These are phyloP conservation scores for Arenaria interpres DNA, from an alignment of 2,113 vertebrate species.

Conservation along the genomic window DNA sequence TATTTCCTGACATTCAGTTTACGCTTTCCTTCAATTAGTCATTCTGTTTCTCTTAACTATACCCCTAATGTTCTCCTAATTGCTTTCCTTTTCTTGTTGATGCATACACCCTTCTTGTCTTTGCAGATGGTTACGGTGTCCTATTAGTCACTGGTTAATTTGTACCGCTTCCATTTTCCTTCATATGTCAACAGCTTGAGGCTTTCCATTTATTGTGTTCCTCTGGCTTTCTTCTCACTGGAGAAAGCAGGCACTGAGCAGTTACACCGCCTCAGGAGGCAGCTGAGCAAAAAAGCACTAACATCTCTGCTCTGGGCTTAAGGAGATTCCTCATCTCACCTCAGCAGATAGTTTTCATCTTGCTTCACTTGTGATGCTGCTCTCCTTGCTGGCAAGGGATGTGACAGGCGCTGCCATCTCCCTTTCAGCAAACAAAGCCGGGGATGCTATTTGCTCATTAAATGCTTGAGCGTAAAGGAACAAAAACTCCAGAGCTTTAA, in stretches of 20 bases:
- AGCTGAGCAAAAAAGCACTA: not conserved
- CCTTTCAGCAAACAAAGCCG: not conserved
- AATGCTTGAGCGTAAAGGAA: not conserved
- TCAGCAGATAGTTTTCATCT: not conserved
- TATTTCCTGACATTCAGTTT: slow-evolving; percentile 47
- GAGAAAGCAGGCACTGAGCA: not conserved
- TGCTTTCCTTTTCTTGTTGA: slow-evolving; percentile 11
- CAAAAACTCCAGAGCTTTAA: not conserved
- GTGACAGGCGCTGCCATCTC: not conserved
- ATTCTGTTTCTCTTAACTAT: slow-evolving; percentile 21
- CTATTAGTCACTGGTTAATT: slow-evolving; percentile 22
- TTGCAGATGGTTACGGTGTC: not conserved
- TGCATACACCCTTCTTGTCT: not conserved
- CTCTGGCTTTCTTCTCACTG: not conserved
- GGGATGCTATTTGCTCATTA: not conserved
- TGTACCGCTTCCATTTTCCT: not conserved
- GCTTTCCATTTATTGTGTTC: not conserved
- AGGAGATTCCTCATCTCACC: not conserved
- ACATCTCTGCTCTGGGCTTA: not conserved
- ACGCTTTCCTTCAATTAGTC: slow-evolving; percentile 46
- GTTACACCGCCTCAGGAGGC: not conserved
- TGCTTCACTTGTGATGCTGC: not conserved
- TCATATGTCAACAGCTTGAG: not conserved
- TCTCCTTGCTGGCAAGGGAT: not conserved
- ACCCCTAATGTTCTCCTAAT: not conserved